These are phyloP conservation scores for Aporrectodea caliginosa DNA, from an alignment of 1,140 invertebrate species.

Conservation along the genomic window DNA sequence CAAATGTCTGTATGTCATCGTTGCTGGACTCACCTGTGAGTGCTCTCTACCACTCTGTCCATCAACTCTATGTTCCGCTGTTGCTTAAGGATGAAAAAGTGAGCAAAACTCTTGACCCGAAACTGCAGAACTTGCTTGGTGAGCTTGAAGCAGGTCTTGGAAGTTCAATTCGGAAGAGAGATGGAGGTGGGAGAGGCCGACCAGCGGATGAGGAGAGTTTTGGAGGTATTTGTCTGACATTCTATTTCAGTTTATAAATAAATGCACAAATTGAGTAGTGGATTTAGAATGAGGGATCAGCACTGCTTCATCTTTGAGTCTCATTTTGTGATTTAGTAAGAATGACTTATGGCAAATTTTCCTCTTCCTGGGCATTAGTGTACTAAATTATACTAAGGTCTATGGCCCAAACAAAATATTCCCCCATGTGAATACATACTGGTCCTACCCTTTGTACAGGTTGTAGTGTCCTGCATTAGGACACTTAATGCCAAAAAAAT, in stretches of 20 bases:
- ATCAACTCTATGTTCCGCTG: conserved; percentile 57
- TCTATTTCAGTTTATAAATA: conserved; percentile 5
- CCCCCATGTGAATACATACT: too few species aligned
- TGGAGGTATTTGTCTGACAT: conserved; percentile 30
- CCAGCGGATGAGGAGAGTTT: conserved; percentile 38
- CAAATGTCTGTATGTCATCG: conserved; percentile 59
- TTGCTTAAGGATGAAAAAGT: conserved; percentile 59
- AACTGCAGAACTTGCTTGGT: conserved; percentile 58
- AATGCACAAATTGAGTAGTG: too few species aligned
- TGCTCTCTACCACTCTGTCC: conserved; percentile 60
- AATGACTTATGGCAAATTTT: too few species aligned
- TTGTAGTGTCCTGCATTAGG: too few species aligned
- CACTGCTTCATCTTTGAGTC: too few species aligned
- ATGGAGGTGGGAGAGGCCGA: conserved; percentile 38
- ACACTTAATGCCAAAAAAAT: too few species aligned
- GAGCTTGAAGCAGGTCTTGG: conserved; percentile 59
- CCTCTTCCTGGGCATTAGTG: too few species aligned
- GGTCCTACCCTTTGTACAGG: too few species aligned
- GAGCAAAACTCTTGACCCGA: conserved; percentile 58
- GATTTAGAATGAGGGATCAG: too few species aligned
- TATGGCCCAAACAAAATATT: too few species aligned
- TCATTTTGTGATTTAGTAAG: too few species aligned
- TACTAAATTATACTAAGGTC: too few species aligned
- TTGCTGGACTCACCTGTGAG: conserved; percentile 61
- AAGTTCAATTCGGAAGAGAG: conserved; percentile 52